Percentiles rank a stretch among this genome's conserved stretches.
phyloP scores from a whole-genome alignment of 2,797 vertebrate genomes.

The Vireo griseus region DNA sequence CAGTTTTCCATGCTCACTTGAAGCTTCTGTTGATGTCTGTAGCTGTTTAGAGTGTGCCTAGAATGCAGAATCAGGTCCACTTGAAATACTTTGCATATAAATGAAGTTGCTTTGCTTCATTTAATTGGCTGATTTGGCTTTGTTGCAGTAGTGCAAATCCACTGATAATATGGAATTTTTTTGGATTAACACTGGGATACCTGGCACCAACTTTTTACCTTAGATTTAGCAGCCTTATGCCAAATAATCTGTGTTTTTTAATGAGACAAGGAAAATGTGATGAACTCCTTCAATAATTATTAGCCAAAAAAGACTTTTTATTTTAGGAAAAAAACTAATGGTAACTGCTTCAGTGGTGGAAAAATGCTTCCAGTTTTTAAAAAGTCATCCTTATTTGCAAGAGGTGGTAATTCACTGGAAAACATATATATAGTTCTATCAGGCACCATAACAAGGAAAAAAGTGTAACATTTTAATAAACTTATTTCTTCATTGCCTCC shows the following conservation, averaged over 20 bases:
- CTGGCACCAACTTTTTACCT: neutral
- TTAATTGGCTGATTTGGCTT: conserved; percentile 28
- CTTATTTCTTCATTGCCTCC: neutral
- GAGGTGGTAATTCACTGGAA: neutral
- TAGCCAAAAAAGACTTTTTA: neutral
- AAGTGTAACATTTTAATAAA: neutral
- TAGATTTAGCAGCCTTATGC: neutral
- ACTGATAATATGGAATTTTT: neutral
- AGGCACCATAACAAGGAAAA: neutral
- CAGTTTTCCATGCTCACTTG: conserved; percentile 23
- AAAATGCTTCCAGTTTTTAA: neutral
- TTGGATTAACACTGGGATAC: neutral
- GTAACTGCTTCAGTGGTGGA: neutral
- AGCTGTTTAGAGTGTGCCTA: neutral
- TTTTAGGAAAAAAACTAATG: neutral
- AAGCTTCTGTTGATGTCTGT: conserved; percentile 21
- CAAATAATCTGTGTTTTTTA: conserved; percentile 4
- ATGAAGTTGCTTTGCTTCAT: conserved; percentile 13
- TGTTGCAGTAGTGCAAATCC: neutral
- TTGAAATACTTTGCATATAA: conserved; percentile 34
- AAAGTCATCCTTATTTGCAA: neutral
- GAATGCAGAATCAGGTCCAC: conserved; percentile 47
- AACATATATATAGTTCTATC: neutral
- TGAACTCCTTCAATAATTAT: neutral
- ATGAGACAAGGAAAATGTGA: neutral